A percentile compares a stretch with the other conserved stretches of the same genome.
Evolutionary conservation across 2,113 vertebrate species (phyloP).

Genomic region (Urocitellus parryii): DNA sequence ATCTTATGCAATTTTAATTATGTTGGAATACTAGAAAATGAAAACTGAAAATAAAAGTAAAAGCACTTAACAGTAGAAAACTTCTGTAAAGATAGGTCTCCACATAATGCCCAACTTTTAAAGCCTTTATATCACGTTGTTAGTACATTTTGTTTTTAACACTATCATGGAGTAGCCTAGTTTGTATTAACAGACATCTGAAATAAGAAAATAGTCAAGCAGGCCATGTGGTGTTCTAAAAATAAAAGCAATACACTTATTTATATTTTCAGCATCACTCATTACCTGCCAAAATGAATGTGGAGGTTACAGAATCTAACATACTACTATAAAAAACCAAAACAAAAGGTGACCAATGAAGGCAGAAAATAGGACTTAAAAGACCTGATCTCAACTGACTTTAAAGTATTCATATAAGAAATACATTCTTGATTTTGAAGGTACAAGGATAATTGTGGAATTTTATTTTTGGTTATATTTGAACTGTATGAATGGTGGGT

Average conservation of each 20-base stretch:
- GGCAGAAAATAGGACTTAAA: constrained; percentile 88
- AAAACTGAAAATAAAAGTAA: constrained; percentile 88
- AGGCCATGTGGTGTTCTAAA: constrained; percentile 96
- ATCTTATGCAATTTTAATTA: constrained; percentile 91
- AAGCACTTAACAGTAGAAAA: constrained; percentile 89
- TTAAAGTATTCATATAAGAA: constrained; percentile 93
- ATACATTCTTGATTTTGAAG: constrained; percentile 92
- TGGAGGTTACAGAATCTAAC: constrained; percentile 94
- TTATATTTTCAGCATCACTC: constrained; percentile 96
- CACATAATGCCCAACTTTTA: constrained; percentile 88
- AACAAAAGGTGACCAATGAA: constrained; percentile 89
- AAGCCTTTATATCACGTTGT: constrained; percentile 91
- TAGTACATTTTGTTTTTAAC: constrained; percentile 91
- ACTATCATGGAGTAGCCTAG: constrained; percentile 94
- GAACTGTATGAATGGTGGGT: constrained; percentile 88
- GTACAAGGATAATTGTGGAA: constrained; percentile 89
- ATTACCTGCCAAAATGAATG: constrained; percentile 99
- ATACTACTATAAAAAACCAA: constrained; percentile 91
- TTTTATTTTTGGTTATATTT: constrained; percentile 86
- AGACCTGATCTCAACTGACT: constrained; percentile 91
- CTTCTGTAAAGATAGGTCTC: constrained; percentile 88
- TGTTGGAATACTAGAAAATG: constrained; percentile 89
- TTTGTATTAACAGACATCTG: constrained; percentile 95
- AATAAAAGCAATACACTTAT: constrained; percentile 93
- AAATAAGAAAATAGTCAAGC: constrained; percentile 92